Percentiles rank a stretch among this genome's conserved stretches.
Evolutionary conservation across 2,113 vertebrate species (phyloP).

Genomic region (human (Homo sapiens)): GRCh38 chr18:76417001-76417500

Average conservation of each 20-base stretch:
- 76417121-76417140: background rate
- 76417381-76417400: background rate
- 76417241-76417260: background rate
- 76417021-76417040: constrained; percentile 44
- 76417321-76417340: accelerated
- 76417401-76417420: background rate
- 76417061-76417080: constrained; percentile 47
- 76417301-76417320: background rate
- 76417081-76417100: constrained; percentile 8
- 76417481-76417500: accelerated
- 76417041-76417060: constrained; percentile 49
- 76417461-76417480: accelerated
- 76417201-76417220: constrained; percentile 2
- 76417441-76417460: accelerated
- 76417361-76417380: background rate
- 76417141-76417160: constrained; percentile 50
- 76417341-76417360: accelerated
- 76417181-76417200: background rate
- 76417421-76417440: no score
- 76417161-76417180: background rate
- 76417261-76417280: background rate
- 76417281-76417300: background rate
- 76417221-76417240: background rate
- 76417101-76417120: constrained; percentile 55
- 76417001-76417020: constrained; percentile 61